Conservation (phyloP, 2,888 invertebrate species). For the Caenorhabditis becei region DNA sequence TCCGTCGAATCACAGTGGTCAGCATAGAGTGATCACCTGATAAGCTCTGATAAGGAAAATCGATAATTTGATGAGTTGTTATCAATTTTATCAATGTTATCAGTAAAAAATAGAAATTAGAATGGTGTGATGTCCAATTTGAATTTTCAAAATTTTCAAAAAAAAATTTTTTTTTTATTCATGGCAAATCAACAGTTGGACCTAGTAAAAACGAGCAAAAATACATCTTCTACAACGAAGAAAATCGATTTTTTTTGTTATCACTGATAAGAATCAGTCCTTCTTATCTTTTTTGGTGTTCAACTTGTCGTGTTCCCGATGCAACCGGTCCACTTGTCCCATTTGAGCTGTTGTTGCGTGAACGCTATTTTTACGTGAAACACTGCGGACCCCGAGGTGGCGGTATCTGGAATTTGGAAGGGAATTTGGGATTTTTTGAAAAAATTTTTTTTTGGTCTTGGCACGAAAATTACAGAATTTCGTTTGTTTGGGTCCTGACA, state of each 20-base stretch:
- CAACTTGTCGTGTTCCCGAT: constrained; percentile 51
- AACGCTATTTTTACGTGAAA: constrained; percentile 56
- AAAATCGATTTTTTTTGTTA: too few species aligned
- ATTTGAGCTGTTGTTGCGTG: constrained; percentile 47
- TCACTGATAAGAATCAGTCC: too few species aligned
- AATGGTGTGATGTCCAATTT: constrained; percentile 29
- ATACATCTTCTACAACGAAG: constrained; percentile 38
- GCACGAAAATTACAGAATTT: background rate
- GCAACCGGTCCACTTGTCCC: constrained; percentile 52
- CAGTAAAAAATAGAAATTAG: background rate
- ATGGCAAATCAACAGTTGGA: too few species aligned
- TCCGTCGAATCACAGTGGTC: constrained; percentile 41
- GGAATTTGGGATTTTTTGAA: background rate
- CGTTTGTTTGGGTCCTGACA: too few species aligned
- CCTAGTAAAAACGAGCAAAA: background rate
- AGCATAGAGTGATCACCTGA: constrained; percentile 33
- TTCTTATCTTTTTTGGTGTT: constrained; percentile 23
- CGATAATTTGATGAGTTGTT: background rate
- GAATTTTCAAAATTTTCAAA: background rate
- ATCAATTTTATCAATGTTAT: background rate
- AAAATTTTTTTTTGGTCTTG: background rate
- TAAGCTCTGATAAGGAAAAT: too few species aligned
- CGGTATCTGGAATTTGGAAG: constrained; percentile 58
- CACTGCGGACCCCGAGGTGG: constrained; percentile 66
- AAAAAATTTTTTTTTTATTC: too few species aligned